phyloP scores from a whole-genome alignment of 2,797 vertebrate genomes.

The Premnoplex brunnescens region DNA sequence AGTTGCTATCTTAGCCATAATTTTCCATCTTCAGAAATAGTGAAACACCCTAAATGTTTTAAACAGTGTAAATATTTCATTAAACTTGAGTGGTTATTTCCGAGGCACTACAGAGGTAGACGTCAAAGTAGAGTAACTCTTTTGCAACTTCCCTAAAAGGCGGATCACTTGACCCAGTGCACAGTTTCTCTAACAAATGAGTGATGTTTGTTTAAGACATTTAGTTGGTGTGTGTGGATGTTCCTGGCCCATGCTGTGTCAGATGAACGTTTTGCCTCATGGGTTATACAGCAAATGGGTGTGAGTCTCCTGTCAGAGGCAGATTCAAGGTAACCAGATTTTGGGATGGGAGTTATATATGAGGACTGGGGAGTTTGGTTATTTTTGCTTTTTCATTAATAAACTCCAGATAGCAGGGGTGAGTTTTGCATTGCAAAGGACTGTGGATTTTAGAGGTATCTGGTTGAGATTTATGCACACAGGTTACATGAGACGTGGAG shows the following conservation, averaged over 20 bases:
- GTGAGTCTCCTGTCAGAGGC: background rate
- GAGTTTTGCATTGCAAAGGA: background rate
- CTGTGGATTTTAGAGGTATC: background rate
- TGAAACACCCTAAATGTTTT: background rate
- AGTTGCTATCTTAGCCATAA: background rate
- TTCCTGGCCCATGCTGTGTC: background rate
- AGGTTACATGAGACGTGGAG: rapidly evolving
- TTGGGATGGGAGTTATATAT: background rate
- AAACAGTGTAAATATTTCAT: slow-evolving; percentile 47
- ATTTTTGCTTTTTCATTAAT: background rate
- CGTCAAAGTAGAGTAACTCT: background rate
- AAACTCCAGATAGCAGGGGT: background rate
- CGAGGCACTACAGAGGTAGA: background rate
- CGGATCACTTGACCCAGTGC: background rate
- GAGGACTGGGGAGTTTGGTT: background rate
- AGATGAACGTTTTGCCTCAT: background rate
- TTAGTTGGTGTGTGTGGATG: background rate
- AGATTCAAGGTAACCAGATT: background rate
- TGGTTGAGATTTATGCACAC: background rate
- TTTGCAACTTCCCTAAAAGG: background rate
- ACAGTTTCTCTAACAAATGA: background rate
- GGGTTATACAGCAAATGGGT: background rate
- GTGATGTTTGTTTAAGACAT: background rate
- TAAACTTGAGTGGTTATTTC: slow-evolving; percentile 9
- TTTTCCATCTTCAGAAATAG: slow-evolving; percentile 6